Evolutionary conservation across 64 coral and sea anemone genomes (phyloP), one percentile per base, ranked within the genome.

Genomic region (Stichodactyla mertensii): DNA sequence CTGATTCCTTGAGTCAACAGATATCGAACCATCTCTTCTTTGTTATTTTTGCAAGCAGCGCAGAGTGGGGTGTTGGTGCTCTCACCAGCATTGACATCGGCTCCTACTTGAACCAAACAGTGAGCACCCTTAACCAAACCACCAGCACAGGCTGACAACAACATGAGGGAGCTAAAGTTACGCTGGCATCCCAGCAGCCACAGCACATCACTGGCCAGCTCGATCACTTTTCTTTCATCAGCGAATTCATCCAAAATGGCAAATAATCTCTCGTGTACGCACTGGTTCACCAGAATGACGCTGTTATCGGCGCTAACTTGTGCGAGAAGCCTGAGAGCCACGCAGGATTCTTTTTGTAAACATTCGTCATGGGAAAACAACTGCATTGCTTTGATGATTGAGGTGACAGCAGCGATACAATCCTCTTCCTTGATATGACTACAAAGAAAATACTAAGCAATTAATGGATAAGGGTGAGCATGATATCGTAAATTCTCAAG

Each of bases 51-150:
- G 55, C 97, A 99, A 3, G 97, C 97, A 53, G 74, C 66, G 36
- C 90, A 92, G 52, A 99, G 84, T 10, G 97, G 97, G 6, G 93
- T 99, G 15, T 99, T 94, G 18, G 59, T 87, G 5, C 88, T 91
- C 61, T 99, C 88, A 55, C 90, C 88, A 51, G 86, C 90, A 82
- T 99, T 99, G 31, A 99, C 97, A 57, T 99, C 97, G 54, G 97
- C 97, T 51, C 90, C 93, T 15, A 92, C 71, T 70, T 90, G 91
- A 16, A 99, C 85, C 36, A 99, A 85, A 86, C 93, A 94, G n/a
- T 90, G 84, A 0, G 88, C 97, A 54, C 87, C 90, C 24, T 86
- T 86, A 6, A 94, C 16, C 59, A 90, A 81, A 36, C 97, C 93
- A 69, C 71, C 78, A 51, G 93, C 97, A 83, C 97, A 94, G 5